Percentiles rank a stretch among this genome's conserved stretches.
Conservation (phyloP, 64 coral and sea anemone species). For the Cladopsammia gracilis region DNA sequence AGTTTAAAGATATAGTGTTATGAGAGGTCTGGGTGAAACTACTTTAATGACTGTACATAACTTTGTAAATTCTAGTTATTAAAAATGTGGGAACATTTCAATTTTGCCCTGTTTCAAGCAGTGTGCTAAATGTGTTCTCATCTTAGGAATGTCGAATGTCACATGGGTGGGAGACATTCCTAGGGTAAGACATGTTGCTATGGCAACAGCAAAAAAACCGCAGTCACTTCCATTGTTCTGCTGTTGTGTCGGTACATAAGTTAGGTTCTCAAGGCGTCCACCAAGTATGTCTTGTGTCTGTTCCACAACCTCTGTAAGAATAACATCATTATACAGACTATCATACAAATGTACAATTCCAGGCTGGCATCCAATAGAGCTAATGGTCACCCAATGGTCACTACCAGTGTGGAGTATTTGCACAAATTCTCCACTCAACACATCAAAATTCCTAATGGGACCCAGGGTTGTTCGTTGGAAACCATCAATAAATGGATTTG, state of each 20-base stretch:
- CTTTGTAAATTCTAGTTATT: too few species aligned
- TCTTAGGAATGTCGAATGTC: conserved; percentile 25
- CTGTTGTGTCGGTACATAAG: conserved; percentile 44
- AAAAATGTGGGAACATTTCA: not conserved
- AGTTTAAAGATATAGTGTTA: too few species aligned
- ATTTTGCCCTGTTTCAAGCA: conserved; percentile 22
- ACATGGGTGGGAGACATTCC: not conserved
- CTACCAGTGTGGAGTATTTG: too few species aligned
- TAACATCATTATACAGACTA: not conserved
- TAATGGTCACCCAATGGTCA: too few species aligned
- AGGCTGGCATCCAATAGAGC: too few species aligned
- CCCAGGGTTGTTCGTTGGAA: too few species aligned
- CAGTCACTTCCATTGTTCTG: conserved; percentile 55
- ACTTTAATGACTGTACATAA: too few species aligned
- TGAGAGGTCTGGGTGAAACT: too few species aligned
- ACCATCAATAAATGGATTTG: too few species aligned
- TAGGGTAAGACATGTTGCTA: conserved; percentile 21
- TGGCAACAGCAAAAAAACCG: conserved; percentile 36
- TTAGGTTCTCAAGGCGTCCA: conserved; percentile 17
- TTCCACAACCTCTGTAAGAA: not conserved
- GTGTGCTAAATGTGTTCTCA: conserved; percentile 18
- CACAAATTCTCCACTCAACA: too few species aligned
- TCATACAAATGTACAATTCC: not conserved
- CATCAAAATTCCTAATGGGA: too few species aligned
- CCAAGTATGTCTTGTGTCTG: not conserved